Evolutionary conservation across 2,888 invertebrate genomes (phyloP).

Genomic region (Chelonus formosanus): DNA sequence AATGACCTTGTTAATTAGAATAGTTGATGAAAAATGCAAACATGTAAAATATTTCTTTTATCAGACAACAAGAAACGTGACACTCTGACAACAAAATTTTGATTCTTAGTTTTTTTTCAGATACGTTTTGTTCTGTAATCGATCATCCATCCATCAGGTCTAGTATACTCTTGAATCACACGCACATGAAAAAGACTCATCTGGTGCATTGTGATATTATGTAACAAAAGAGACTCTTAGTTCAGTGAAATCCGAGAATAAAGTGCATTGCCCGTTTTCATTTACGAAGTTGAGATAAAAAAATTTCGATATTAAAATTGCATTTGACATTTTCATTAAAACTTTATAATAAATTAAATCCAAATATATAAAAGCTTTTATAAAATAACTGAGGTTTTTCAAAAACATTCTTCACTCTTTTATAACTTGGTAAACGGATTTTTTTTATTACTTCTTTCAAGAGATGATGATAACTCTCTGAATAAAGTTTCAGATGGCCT

Average conservation of each 20-base stretch:
- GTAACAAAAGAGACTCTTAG: neutral
- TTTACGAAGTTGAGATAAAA: too few species aligned
- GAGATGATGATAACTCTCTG: neutral
- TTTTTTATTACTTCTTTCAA: neutral
- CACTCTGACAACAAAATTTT: neutral
- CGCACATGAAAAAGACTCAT: neutral
- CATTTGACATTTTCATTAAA: too few species aligned
- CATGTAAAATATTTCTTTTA: too few species aligned
- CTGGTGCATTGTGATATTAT: neutral
- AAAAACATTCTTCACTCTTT: neutral
- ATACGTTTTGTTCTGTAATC: constrained; percentile 40
- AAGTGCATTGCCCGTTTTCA: too few species aligned
- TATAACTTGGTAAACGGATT: neutral
- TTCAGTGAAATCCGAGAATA: too few species aligned
- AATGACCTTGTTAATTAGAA: too few species aligned
- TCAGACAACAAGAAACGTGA: too few species aligned
- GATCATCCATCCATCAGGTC: constrained; percentile 45
- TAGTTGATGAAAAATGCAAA: too few species aligned
- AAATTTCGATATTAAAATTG: too few species aligned
- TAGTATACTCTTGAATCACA: constrained; percentile 15
- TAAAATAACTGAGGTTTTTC: neutral
- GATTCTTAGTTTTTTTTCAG: constrained; percentile 30
- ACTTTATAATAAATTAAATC: too few species aligned
- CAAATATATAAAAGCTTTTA: neutral
- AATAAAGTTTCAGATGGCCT: constrained; percentile 2